Percentiles rank a stretch among this genome's conserved stretches.
These are phyloP conservation scores for Mesoligia furuncula DNA, from an alignment of 2,888 invertebrate genomes.

Conservation along the genomic window DNA sequence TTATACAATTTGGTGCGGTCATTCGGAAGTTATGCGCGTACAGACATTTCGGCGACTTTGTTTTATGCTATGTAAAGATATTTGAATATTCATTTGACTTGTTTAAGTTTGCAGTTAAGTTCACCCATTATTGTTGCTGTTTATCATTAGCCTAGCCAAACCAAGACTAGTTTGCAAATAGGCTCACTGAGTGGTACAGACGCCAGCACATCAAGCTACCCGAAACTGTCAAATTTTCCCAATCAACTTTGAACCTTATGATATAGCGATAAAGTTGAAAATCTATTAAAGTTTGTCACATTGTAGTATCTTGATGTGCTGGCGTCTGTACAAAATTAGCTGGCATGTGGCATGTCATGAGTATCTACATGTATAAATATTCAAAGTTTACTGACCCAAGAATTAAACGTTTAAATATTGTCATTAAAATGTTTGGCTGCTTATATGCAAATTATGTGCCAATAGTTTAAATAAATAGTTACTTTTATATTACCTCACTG, in stretches of 20 bases:
- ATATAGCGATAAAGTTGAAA: no score
- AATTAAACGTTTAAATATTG: constrained; percentile 44
- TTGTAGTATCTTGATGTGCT: no score
- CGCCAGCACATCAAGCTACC: no score
- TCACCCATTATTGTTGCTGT: neutral
- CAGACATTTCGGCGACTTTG: no score
- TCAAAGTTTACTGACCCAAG: constrained; percentile 39
- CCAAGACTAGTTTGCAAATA: constrained; percentile 17
- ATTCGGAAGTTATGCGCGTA: no score
- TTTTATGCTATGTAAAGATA: no score
- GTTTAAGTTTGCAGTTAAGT: constrained; percentile 4
- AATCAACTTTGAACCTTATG: no score
- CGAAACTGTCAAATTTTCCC: no score
- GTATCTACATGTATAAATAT: neutral
- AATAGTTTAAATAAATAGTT: constrained; percentile 46
- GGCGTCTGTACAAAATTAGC: constrained; percentile 6
- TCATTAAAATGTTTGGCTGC: constrained; percentile 24
- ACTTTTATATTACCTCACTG: constrained; percentile 28
- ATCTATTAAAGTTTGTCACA: no score
- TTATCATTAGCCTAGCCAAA: neutral
- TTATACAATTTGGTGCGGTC: no score
- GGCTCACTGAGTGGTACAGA: neutral
- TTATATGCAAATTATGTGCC: constrained; percentile 32
- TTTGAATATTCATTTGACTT: neutral
- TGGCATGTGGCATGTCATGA: neutral